Conservation (phyloP, 2,888 invertebrate species). For the Xanthostigma xanthostigma region DNA sequence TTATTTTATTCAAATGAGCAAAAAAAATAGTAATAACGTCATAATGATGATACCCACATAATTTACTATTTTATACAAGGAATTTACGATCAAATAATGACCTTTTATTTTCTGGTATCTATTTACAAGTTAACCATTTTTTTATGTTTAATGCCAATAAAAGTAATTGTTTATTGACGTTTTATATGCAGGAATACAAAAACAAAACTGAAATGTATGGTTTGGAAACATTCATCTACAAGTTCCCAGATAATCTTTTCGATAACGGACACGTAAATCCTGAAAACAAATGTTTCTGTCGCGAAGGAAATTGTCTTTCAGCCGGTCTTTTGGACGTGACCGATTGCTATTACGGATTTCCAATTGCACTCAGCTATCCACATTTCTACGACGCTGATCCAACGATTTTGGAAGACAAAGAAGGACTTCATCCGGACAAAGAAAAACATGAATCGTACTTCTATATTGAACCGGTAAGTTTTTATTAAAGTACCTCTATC, state of each 20-base stretch:
- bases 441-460: conserved; percentile 53
- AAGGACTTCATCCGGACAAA: conserved; percentile 49
- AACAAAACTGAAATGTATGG: conserved; percentile 44
- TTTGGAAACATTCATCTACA: conserved; percentile 54
- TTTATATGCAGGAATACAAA: conserved; percentile 35
- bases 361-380: conserved; percentile 76
- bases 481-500: background rate
- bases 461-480: conserved; percentile 61
- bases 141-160: background rate
- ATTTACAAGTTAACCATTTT: conserved; percentile 1
- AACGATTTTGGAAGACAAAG: conserved; percentile 44
- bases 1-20: no score
- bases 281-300: conserved; percentile 74
- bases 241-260: conserved; percentile 58
- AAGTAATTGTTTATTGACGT: background rate
- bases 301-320: conserved; percentile 53
- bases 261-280: conserved; percentile 58
- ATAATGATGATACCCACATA: no score
- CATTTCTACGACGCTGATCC: conserved; percentile 69
- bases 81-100: no score
- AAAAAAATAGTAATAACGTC: no score
- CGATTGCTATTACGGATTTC: conserved; percentile 81
- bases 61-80: no score
- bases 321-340: conserved; percentile 68
- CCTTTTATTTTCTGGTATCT: conserved; percentile 3